phyloP scores from a whole-genome alignment of 2,113 vertebrate genomes.

The Arvicanthis niloticus region DNA sequence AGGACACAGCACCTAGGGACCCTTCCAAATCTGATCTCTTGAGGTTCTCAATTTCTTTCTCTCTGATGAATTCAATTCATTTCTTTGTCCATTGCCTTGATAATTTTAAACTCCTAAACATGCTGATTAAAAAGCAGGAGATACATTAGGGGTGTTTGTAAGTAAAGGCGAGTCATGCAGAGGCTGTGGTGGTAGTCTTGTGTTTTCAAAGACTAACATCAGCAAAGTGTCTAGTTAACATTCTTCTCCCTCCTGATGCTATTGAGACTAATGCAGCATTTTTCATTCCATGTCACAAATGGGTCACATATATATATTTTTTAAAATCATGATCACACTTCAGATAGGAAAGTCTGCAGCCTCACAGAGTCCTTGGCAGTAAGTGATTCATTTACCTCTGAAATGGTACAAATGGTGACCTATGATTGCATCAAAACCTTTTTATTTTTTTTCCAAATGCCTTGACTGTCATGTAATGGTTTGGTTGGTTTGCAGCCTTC shows the following conservation, averaged over 20 bases:
- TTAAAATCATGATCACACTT: conserved; percentile 23
- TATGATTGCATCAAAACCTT: background rate
- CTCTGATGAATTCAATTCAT: background rate
- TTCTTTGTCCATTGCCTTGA: background rate
- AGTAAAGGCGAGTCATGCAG: background rate
- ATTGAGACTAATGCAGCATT: background rate
- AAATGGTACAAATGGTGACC: background rate
- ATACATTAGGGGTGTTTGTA: background rate
- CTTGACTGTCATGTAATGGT: conserved; percentile 4
- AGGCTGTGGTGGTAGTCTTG: background rate
- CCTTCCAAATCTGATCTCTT: background rate
- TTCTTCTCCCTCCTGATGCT: background rate
- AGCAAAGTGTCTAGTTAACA: background rate
- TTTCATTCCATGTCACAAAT: conserved; percentile 33
- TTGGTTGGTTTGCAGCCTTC: conserved; percentile 28
- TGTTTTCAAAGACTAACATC: background rate
- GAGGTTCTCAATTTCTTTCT: background rate
- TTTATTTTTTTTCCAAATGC: conserved; percentile 14
- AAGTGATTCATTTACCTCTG: conserved; percentile 52
- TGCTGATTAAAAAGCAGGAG: background rate
- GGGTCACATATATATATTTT: conserved; percentile 7
- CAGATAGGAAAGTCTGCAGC: conserved; percentile 5
- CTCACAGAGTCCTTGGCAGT: background rate
- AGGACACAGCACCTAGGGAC: background rate
- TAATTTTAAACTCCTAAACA: conserved; percentile 8